Base-by-base conservation (phyloP, 1,140 invertebrate genomes). In the Zaprionus tsacasi region DNA sequence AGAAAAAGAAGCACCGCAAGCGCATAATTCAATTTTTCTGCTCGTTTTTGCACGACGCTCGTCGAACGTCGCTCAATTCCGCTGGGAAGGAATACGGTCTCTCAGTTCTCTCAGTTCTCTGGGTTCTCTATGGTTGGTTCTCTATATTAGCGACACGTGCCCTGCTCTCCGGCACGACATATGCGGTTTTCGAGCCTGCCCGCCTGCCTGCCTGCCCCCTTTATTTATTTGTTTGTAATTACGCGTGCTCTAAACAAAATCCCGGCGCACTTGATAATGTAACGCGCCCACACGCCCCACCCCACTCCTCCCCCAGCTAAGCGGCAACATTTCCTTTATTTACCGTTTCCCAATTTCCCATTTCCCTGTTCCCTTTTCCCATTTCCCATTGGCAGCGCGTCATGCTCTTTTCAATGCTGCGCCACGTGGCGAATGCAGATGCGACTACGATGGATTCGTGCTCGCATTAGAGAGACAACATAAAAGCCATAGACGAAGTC, bases 11-110 rank as follows among this genome's bases (percentile, higher is more conserved):
- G 85, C 85, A 85, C 86, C 86, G 83, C 90, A 86, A 87, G 90
- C 80, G 86, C 82, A 90, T 91, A 91, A 91, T 91, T 91, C 91
- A 91, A 91, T 91, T 91, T 91, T 91, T 91, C 82, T 91, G 83
- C 86, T 91, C 87, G 87, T 90, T 91, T 91, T 91, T 45, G 40
- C 40, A 45, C 40, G 72, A 75, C 87, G 86, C 76, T 73, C 76
- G 65, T 55, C 68, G 83, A 83, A 86, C 82, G 87, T 35, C 87
- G 81, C 58, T 79, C 76, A 74, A 77, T 33, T 91, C 91, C 91
- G 11, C 57, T 79, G 91, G 91, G 91, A 91, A 69, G 38, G 21
- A 21, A 21, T 21, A 21, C 21, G 21, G 21, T 7, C 27, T 60
- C n/a, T 55, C 35, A n/a, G 43, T 50, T 58, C 21, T 43, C 48